These are phyloP conservation scores for Sinocyclocheilus rhinocerous DNA, from an alignment of 2,113 vertebrate genomes.

Conservation along the genomic window DNA sequence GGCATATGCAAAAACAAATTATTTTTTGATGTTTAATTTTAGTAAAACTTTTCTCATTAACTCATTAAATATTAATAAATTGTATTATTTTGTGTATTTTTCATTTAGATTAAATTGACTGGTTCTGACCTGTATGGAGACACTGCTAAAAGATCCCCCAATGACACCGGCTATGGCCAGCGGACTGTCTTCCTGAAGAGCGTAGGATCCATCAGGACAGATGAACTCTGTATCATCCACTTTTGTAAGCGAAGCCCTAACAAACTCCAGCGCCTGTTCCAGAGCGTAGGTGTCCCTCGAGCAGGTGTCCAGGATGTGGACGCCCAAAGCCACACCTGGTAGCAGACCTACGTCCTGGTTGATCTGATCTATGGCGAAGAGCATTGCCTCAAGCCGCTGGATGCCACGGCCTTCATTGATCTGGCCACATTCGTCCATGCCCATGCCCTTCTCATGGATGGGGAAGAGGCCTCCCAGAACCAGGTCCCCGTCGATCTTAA, in stretches of 20 bases:
- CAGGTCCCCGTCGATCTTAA: conserved; percentile 96
- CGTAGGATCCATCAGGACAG: conserved; percentile 96
- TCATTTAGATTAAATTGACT: background rate
- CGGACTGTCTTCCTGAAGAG: conserved; percentile 91
- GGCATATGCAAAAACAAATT: no score
- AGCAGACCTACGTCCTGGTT: no score
- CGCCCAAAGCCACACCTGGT: no score
- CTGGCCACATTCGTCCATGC: conserved; percentile 92
- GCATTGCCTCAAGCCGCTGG: conserved; percentile 88
- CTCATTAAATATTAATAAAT: background rate
- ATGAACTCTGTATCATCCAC: conserved; percentile 98
- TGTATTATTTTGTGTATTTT: background rate
- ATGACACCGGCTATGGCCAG: conserved; percentile 95
- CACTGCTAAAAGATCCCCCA: conserved; percentile 96
- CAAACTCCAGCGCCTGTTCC: conserved; percentile 97
- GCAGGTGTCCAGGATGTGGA: no score
- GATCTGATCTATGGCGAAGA: no score
- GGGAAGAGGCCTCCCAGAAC: conserved; percentile 96
- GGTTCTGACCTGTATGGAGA: conserved; percentile 92
- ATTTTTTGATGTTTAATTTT: no score
- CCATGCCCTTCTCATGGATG: conserved; percentile 93
- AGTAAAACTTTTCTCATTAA: no score
- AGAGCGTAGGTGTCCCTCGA: conserved; percentile 79
- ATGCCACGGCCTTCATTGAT: conserved; percentile 96
- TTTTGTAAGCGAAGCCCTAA: conserved; percentile 95